Evolutionary conservation across 2,113 vertebrate species (phyloP).

Genomic region (Saccopteryx bilineata): DNA sequence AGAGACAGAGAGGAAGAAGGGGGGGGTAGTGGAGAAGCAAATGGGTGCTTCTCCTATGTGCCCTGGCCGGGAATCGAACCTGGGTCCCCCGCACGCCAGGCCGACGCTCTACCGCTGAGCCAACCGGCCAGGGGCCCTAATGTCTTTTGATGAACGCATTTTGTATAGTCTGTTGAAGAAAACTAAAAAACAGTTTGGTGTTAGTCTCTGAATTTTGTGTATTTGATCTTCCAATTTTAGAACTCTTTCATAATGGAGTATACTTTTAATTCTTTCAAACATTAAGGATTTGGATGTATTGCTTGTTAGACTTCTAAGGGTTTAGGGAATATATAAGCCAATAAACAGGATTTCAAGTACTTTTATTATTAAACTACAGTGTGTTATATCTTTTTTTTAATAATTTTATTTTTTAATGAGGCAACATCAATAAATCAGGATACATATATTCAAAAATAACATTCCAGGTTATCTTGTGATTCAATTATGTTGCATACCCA

Average conservation of each 20-base stretch:
- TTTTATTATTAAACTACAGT: conserved; percentile 1
- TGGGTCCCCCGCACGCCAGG: no score
- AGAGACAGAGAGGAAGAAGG: no score
- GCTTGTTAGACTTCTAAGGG: background rate
- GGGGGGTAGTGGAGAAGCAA: no score
- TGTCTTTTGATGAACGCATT: background rate
- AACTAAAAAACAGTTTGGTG: background rate
- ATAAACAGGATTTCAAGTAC: background rate
- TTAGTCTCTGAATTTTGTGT: background rate
- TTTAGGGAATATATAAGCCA: background rate
- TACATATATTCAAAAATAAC: no score
- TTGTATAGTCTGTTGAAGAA: background rate
- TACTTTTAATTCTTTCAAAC: background rate
- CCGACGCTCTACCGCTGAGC: no score
- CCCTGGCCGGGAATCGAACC: no score
- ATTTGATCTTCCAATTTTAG: conserved; percentile 5
- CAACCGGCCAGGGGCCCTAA: no score
- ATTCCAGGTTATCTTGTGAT: no score
- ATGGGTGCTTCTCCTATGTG: no score
- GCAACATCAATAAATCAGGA: no score
- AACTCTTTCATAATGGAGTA: background rate
- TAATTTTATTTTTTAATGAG: no score
- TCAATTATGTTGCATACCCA: no score
- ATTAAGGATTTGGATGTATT: background rate
- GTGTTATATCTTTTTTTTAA: background rate